Conservation (phyloP, 2,888 invertebrate genomes). For the Tenthredo amoena region DNA sequence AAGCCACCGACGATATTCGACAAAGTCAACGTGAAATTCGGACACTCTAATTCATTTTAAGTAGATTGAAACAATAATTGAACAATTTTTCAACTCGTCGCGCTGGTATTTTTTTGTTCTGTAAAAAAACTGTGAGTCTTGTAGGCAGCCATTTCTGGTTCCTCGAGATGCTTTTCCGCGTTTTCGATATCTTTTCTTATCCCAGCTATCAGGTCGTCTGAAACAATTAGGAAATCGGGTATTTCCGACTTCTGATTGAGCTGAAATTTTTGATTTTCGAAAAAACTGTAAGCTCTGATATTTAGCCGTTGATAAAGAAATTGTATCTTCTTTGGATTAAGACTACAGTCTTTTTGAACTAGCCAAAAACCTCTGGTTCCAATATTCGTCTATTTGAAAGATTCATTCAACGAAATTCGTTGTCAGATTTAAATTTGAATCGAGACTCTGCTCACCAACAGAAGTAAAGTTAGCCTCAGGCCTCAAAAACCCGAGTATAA, state of each 20-base stretch:
- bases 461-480: conserved; percentile 91
- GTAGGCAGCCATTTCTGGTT: conserved; percentile 79
- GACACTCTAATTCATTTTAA: not conserved
- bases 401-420: not conserved
- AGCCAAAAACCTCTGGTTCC: too few relatives aligned
- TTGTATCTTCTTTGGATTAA: not conserved
- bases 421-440: not conserved
- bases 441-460: conserved; percentile 77
- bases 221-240: conserved; percentile 55
- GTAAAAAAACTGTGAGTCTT: conserved; percentile 81
- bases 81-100: not conserved
- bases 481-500: conserved; percentile 90
- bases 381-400: not conserved
- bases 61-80: not conserved
- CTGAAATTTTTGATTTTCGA: not conserved
- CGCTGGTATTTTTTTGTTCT: not conserved
- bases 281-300: not conserved
- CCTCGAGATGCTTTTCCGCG: conserved; percentile 83
- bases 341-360: not conserved
- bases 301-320: not conserved
- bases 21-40: not conserved
- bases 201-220: conserved; percentile 87
- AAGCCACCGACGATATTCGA: not conserved
- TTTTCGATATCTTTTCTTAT: conserved; percentile 90
- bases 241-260: not conserved